Evolutionary conservation across 2,888 invertebrate genomes (phyloP).

Genomic region (Cyclophora albipunctata): DNA sequence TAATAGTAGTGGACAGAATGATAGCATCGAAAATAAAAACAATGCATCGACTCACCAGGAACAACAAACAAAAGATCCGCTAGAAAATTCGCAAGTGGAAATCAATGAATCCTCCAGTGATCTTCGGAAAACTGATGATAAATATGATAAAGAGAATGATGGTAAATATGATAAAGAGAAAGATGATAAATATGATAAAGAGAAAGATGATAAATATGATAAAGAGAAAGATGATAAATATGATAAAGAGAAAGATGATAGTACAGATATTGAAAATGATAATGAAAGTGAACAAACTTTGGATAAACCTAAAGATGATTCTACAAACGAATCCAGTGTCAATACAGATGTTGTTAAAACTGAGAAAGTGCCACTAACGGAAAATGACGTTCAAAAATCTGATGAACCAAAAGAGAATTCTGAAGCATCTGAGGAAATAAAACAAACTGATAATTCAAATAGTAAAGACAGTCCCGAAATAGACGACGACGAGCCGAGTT

Average conservation of each 20-base stretch:
- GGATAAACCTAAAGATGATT: conserved; percentile 1
- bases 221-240: conserved; percentile 4
- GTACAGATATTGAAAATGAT: conserved; percentile 6
- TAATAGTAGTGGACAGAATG: conserved; percentile 67
- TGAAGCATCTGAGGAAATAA: conserved; percentile 6
- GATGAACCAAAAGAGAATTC: conserved; percentile 4
- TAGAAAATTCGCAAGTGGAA: no score
- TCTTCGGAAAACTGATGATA: neutral
- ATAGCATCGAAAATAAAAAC: conserved; percentile 51
- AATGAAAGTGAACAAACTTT: conserved; percentile 4
- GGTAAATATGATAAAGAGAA: no score
- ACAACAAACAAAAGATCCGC: conserved; percentile 7
- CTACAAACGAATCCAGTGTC: neutral
- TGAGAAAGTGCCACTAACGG: neutral
- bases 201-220: conserved; percentile 1
- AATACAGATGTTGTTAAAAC: neutral
- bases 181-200: conserved; percentile 1
- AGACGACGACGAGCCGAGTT: no score
- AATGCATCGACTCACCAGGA: no score
- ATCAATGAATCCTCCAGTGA: neutral
- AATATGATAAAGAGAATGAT: no score
- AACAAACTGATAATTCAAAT: neutral
- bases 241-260: neutral
- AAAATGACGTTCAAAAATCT: conserved; percentile 1
- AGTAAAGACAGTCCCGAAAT: no score